Conservation (phyloP, 2,888 invertebrate species). For the Athalia cordata region DNA sequence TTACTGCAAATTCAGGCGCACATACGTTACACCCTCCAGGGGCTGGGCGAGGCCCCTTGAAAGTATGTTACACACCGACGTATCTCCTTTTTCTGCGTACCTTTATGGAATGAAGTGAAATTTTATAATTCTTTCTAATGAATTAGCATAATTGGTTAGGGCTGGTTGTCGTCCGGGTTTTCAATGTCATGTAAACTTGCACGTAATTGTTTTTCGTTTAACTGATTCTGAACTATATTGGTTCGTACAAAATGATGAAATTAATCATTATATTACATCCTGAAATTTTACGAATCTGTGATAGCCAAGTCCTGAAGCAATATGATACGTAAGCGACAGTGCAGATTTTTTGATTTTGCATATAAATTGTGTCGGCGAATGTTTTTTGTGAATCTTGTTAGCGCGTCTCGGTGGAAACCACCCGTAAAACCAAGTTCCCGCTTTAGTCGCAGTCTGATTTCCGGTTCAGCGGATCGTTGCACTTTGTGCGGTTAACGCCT, state of each 20-base stretch:
- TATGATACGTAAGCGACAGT: not conserved
- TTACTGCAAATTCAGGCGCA: conserved; percentile 3
- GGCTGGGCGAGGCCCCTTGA: conserved; percentile 8
- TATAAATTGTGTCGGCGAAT: conserved; percentile 10
- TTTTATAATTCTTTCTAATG: not conserved
- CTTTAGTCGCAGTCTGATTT: conserved; percentile 36
- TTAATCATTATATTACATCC: not conserved
- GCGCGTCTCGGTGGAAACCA: conserved; percentile 8
- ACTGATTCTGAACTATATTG: not conserved
- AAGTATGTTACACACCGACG: not conserved
- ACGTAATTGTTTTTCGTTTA: not conserved
- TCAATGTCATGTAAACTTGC: not conserved
- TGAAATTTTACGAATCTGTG: no score
- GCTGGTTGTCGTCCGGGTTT: not conserved
- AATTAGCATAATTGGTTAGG: conserved; percentile 21
- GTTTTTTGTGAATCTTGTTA: conserved; percentile 8
- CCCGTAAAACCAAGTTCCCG: conserved; percentile 1
- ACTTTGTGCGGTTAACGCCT: conserved; percentile 4
- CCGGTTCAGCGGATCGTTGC: conserved; percentile 40
- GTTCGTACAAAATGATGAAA: not conserved
- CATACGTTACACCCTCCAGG: conserved; percentile 24
- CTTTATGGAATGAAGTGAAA: not conserved
- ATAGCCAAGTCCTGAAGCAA: no score
- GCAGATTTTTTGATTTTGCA: not conserved
- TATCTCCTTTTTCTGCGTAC: not conserved